Percentiles rank a stretch among this genome's conserved stretches.
Conservation (phyloP, 2,113 vertebrate species). For the Cyphomyrus plagiostoma region DNA sequence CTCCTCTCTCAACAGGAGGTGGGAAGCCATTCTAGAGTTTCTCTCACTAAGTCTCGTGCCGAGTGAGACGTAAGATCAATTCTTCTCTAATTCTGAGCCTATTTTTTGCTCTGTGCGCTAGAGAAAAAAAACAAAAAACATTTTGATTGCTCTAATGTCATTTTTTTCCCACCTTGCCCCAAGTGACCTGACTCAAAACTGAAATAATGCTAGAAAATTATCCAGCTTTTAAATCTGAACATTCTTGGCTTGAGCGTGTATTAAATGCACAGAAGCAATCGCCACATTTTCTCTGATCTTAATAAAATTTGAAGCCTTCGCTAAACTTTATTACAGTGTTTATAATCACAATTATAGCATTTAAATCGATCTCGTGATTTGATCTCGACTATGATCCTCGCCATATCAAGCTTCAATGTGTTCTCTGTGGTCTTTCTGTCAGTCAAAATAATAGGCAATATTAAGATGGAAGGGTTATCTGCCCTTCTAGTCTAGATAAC, state of each 20-base stretch:
- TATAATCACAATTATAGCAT: background rate
- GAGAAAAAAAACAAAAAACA: background rate
- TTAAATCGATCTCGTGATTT: background rate
- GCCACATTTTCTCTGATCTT: background rate
- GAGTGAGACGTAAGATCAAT: background rate
- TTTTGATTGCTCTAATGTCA: background rate
- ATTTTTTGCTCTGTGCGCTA: background rate
- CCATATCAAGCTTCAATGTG: background rate
- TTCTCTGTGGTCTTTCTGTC: background rate
- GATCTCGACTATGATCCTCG: background rate
- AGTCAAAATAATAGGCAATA: background rate
- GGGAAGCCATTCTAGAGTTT: background rate
- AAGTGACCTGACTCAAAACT: background rate
- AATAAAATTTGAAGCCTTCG: background rate
- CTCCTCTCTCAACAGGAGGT: background rate
- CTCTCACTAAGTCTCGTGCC: background rate
- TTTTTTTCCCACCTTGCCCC: background rate
- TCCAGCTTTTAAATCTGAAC: background rate
- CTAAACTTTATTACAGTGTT: background rate
- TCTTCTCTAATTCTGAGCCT: background rate
- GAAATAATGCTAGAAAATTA: background rate
- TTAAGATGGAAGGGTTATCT: background rate
- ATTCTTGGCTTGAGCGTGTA: background rate
- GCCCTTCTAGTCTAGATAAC: background rate
- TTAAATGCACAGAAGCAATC: background rate